These are phyloP conservation scores for Phalera bucephala DNA, from an alignment of 2,888 invertebrate genomes.

Conservation along the genomic window DNA sequence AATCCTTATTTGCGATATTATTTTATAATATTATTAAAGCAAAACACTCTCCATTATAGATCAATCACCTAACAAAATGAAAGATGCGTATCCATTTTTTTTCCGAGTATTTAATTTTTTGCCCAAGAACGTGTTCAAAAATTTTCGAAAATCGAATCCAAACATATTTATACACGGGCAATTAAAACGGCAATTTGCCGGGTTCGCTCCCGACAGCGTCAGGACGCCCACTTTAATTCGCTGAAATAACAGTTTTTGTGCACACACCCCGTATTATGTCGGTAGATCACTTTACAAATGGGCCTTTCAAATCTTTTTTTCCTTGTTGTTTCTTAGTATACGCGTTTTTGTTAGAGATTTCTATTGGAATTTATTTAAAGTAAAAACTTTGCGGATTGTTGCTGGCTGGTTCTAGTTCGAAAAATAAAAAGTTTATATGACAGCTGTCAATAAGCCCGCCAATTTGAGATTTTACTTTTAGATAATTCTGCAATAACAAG, in stretches of 20 bases:
- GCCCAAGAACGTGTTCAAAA: conserved; percentile 34
- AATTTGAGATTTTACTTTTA: background rate
- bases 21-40: conserved; percentile 15
- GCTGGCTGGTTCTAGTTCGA: background rate
- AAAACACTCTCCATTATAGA: conserved; percentile 23
- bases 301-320: conserved; percentile 17
- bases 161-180: conserved; percentile 60
- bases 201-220: conserved; percentile 50
- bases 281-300: conserved; percentile 28
- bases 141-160: conserved; percentile 57
- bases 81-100: conserved; percentile 42
- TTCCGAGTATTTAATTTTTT: conserved; percentile 29
- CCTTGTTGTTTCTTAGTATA: conserved; percentile 7
- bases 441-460: background rate
- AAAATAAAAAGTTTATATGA: background rate
- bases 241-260: conserved; percentile 62
- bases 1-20: no score
- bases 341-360: conserved; percentile 2
- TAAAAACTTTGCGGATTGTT: conserved; percentile 1
- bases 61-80: conserved; percentile 39
- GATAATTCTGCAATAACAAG: no score
- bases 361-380: conserved; percentile 4
- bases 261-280: conserved; percentile 4
- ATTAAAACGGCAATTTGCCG: conserved; percentile 65
- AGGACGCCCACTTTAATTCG: conserved; percentile 55